These are phyloP conservation scores for Amblyornis subalaris DNA, from an alignment of 2,113 vertebrate species.

Conservation along the genomic window DNA sequence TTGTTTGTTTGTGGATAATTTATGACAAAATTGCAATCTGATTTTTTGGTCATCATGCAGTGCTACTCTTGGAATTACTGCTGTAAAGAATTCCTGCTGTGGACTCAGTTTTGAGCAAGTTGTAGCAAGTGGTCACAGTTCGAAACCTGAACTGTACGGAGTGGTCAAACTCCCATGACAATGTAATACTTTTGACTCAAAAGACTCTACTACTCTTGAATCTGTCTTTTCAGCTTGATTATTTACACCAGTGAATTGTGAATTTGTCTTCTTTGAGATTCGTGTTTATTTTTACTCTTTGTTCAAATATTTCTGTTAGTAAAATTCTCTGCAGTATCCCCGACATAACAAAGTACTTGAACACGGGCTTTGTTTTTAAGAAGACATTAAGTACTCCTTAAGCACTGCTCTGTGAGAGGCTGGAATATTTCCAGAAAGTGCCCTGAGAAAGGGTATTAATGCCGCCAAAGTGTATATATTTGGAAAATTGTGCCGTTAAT, in stretches of 20 bases:
- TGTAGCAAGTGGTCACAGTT: background rate
- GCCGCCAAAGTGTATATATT: background rate
- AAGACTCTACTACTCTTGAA: background rate
- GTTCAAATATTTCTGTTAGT: background rate
- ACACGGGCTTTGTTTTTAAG: background rate
- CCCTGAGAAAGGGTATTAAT: background rate
- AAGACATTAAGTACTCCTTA: background rate
- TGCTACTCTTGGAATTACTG: background rate
- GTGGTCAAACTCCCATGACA: background rate
- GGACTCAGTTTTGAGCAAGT: background rate
- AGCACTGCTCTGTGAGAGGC: background rate
- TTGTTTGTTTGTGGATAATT: background rate
- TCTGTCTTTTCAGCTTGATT: background rate
- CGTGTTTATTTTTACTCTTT: background rate
- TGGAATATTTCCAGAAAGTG: background rate
- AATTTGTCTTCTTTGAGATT: background rate
- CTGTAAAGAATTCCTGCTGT: background rate
- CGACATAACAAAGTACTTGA: background rate
- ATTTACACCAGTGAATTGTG: background rate
- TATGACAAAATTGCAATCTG: background rate
- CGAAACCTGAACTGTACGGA: background rate
- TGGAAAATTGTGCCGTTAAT: background rate
- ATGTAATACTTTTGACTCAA: background rate
- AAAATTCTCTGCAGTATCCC: background rate
- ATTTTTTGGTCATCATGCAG: background rate